Percentiles rank a stretch among this genome's conserved stretches.
phyloP scores from a whole-genome alignment of 2,113 vertebrate genomes.

The Planiliza haematocheilus region DNA sequence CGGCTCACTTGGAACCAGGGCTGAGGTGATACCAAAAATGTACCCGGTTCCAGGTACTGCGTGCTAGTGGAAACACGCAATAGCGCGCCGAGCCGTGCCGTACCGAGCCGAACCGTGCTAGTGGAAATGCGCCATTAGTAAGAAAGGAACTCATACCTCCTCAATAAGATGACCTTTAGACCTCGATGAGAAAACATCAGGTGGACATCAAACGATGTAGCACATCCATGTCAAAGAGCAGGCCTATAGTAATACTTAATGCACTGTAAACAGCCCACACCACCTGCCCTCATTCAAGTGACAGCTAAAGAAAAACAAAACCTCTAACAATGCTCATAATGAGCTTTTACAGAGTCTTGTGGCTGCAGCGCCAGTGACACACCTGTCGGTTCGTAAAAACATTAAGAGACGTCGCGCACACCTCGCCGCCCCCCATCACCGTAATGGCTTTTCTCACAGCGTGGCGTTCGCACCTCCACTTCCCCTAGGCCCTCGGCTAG shows the following conservation, averaged over 20 bases:
- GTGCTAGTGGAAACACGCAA: too few species aligned
- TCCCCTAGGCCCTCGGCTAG: constrained; percentile 68
- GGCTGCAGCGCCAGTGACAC: constrained; percentile 48
- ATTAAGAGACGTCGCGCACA: constrained; percentile 70
- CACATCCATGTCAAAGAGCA: constrained; percentile 57
- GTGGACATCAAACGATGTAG: constrained; percentile 65
- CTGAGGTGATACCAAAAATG: too few species aligned
- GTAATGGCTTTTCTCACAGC: constrained; percentile 63
- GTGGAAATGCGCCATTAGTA: too few species aligned
- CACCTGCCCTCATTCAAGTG: neutral
- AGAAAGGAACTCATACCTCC: neutral
- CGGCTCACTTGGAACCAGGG: too few species aligned
- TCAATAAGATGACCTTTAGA: constrained; percentile 55
- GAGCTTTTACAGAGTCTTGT: constrained; percentile 47
- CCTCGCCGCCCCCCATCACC: constrained; percentile 47
- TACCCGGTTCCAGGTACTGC: too few species aligned
- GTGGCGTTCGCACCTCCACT: constrained; percentile 78
- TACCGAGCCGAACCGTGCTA: too few species aligned
- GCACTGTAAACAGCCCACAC: constrained; percentile 26
- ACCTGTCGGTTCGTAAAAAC: constrained; percentile 82
- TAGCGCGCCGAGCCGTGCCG: too few species aligned
- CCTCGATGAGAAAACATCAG: constrained; percentile 54
- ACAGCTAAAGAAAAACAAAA: constrained; percentile 27
- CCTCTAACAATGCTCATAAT: constrained; percentile 51
- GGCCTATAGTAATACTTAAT: constrained; percentile 21